These are phyloP conservation scores for Allygus modestus DNA, from an alignment of 2,888 invertebrate genomes.

Conservation along the genomic window DNA sequence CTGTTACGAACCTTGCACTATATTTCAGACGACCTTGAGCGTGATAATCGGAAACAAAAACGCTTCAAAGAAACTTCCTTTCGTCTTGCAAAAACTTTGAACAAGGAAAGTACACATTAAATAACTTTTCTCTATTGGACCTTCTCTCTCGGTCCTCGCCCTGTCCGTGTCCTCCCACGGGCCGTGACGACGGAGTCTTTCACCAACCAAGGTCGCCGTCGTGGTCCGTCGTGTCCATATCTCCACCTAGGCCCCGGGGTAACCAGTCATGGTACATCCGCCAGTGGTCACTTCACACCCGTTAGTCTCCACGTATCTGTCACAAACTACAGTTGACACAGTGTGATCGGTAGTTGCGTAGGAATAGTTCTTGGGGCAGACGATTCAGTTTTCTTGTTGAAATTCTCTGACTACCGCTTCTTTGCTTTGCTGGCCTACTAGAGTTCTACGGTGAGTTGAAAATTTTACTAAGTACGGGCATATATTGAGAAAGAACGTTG, in stretches of 20 bases:
- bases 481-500: too few relatives aligned
- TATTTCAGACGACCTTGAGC: neutral
- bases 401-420: too few relatives aligned
- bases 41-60: neutral
- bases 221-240: neutral
- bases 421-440: too few relatives aligned
- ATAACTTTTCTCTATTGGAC: neutral
- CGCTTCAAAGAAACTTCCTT: neutral
- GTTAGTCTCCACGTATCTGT: too few relatives aligned
- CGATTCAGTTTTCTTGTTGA: too few relatives aligned
- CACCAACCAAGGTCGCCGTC: constrained; percentile 6
- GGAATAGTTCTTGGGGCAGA: too few relatives aligned
- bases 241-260: neutral
- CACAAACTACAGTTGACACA: too few relatives aligned
- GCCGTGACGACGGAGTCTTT: constrained; percentile 27
- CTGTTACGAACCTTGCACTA: neutral
- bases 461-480: too few relatives aligned
- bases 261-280: constrained; percentile 6
- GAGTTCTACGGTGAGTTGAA: too few relatives aligned
- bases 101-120: neutral
- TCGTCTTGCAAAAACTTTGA: neutral
- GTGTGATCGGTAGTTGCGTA: too few relatives aligned
- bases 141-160: neutral
- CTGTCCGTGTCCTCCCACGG: neutral
- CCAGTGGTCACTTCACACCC: too few relatives aligned